Evolutionary conservation across 2,113 vertebrate genomes (phyloP), one percentile per base, ranked within the genome.

Genomic region (Entelurus aequoreus): DNA sequence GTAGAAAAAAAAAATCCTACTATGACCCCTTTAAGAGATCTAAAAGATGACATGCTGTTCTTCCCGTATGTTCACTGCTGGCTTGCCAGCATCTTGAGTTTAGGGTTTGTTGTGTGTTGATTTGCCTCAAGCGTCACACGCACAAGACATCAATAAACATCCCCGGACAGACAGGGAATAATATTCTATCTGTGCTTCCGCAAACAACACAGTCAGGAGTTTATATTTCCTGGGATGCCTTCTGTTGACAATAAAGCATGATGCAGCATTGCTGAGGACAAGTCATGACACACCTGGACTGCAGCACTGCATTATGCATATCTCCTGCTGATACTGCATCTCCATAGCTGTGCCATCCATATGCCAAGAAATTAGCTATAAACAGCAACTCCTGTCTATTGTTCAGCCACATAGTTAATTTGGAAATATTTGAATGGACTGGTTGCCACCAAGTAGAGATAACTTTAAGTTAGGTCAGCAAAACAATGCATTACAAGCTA

Each of bases 251-350:
- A 3, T 42, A 54, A 3, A n/a, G 38, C 21, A 38, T 42, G 6
- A 42, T 59, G 62, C 51, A 46, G 52, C n/a, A 57, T 14, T 62
- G 60, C 56, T 46, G 42, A 6, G 60, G 72, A 75, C 80, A 82
- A 68, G 84, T 72, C 74, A 37, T 40, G 69, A 82, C 80, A 84
- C 36, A 81, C 2, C 65, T 57, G 37, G 21, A 57, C 1, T 21
- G 55, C 64, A 75, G 2, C 6, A 5, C 12, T n/a, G 9, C 11
- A 8, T 44, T 42, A 69, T 48, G 5, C 4, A 47, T 6, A 1
- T 2, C 56, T 69, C 37, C 3, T 1, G 47, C 28, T 59, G 36
- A 49, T 48, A 65, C 38, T 16, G 53, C 46, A 54, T 1, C 1
- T 48, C 28, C 54, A 35, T 13, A 14, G 13, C 5, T 28, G 6